Base-by-base conservation (phyloP, 2,113 vertebrate species). In the Scortum barcoo region DNA sequence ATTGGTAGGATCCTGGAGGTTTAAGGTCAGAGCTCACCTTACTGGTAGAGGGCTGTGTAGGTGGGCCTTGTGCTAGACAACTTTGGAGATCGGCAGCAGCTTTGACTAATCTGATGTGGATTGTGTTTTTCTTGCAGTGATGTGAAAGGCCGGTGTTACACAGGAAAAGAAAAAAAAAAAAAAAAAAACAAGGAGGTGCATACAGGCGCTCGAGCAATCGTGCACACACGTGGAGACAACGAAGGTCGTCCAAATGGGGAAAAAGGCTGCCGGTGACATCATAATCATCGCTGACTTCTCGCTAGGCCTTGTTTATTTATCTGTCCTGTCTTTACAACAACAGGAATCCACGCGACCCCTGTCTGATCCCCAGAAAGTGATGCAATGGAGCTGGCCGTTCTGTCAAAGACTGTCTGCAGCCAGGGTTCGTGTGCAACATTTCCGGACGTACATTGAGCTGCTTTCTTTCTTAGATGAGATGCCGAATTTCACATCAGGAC, bases 221-320 rank as follows among this genome's bases (percentile, higher is more conserved):
- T 33, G 67, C 53, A 78, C 48, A 44, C 26, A 85, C 60, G 28
- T 54, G 50, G 51, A 72, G 44, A 79, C 54, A 61, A 48, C 11
- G 51, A 75, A 78, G 66, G 76, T 72, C 53, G 58, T 56, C 65
- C 70, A 80, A 74, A 83, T 87, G 26, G 61, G 54, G 80, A 76
- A 86, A 78, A 86, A 78, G 62, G 57, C 74, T 87, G 67, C 42
- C 24, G 30, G 42, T 88, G 86, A 86, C 82, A 74, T 88, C 78
- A 83, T 76, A 56, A 66, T 66, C 33, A 66, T 60, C 48, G 48
- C 56, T 61, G 70, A 77, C 72, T 63, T 80, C 69, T 81, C 30
- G 2, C 42, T 10, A 50, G 30, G 66, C 8, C 53, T 22, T 85
- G 65, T 88, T 90, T 86, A 76, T 85, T 80, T 76, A 73, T 79